Conservation (phyloP, 2,113 vertebrate genomes). For the Periophthalmodon schlosseri region DNA sequence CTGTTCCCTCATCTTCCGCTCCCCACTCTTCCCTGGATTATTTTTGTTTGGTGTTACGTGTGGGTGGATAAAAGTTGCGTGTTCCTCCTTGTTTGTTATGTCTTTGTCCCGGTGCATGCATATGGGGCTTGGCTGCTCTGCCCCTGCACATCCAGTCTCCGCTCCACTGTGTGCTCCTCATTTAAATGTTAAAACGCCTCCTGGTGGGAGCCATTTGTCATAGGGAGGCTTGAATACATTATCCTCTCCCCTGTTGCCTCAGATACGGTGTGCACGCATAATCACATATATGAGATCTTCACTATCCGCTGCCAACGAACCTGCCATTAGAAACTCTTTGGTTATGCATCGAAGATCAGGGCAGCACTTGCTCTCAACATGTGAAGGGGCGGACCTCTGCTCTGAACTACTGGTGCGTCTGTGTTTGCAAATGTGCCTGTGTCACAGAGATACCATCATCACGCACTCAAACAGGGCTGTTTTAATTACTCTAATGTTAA, state of each 20-base stretch:
- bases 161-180: constrained; percentile 63
- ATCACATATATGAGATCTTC: constrained; percentile 4
- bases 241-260: constrained; percentile 52
- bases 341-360: constrained; percentile 35
- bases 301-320: constrained; percentile 19
- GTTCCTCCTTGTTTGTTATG: constrained; percentile 40
- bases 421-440: neutral
- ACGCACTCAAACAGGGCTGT: constrained; percentile 23
- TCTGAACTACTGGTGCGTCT: neutral
- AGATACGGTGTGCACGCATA: constrained; percentile 22
- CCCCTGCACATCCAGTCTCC: constrained; percentile 25
- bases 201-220: constrained; percentile 69
- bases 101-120: constrained; percentile 43
- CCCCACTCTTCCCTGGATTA: constrained; percentile 26
- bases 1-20: constrained; percentile 53
- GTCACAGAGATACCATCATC: constrained; percentile 15
- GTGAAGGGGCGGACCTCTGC: neutral
- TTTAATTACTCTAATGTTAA: constrained; percentile 50
- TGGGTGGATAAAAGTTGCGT: constrained; percentile 27
- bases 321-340: constrained; percentile 43
- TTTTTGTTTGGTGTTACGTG: constrained; percentile 28
- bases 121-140: constrained; percentile 19
- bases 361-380: constrained; percentile 36
- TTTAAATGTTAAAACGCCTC: constrained; percentile 70
- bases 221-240: constrained; percentile 64